Evolutionary conservation across 2,113 vertebrate species (phyloP).

Genomic region (Eretmochelys imbricata): DNA sequence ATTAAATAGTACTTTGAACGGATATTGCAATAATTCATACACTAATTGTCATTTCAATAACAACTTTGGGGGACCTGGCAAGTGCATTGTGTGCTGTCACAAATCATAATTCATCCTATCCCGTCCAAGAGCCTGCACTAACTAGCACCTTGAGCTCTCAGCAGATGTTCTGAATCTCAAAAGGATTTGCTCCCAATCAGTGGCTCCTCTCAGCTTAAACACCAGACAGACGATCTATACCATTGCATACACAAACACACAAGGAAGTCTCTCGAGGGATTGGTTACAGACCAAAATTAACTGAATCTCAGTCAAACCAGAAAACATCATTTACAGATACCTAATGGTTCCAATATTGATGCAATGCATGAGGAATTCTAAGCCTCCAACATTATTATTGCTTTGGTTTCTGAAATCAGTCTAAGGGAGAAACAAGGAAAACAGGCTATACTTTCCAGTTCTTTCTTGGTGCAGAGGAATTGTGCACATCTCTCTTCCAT

Average conservation of each 20-base stretch:
- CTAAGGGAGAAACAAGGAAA: not conserved
- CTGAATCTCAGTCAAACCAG: not conserved
- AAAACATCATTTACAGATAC: not conserved
- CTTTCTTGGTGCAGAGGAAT: not conserved
- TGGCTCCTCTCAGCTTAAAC: not conserved
- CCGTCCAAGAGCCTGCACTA: not conserved
- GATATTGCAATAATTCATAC: not conserved
- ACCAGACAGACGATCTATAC: not conserved
- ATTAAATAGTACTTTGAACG: not conserved
- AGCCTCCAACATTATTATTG: not conserved
- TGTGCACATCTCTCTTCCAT: not conserved
- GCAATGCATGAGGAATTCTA: not conserved
- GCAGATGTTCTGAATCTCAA: not conserved
- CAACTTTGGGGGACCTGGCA: not conserved
- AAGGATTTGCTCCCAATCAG: not conserved
- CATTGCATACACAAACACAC: not conserved
- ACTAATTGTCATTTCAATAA: not conserved
- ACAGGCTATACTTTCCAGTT: not conserved
- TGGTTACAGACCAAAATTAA: not conserved
- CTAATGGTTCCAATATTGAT: not conserved
- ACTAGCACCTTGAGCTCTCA: not conserved
- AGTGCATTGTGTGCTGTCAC: not conserved
- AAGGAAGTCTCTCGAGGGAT: not conserved
- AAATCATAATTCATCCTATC: not conserved
- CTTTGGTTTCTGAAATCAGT: conserved; percentile 35